phyloP scores from a whole-genome alignment of 2,888 invertebrate species.

The Lepidocyrtoides sp. region DNA sequence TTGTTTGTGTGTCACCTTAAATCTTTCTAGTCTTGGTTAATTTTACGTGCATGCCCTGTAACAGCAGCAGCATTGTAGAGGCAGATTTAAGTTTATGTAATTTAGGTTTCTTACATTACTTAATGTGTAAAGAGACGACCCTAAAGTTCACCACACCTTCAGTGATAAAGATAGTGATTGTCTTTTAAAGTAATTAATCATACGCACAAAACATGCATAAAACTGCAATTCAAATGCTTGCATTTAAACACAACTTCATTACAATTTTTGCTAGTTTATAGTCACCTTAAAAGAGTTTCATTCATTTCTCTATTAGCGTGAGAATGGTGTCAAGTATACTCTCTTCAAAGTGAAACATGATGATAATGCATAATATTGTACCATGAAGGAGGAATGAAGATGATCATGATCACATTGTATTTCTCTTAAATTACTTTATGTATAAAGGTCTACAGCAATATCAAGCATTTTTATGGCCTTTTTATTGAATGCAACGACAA shows the following conservation, averaged over 20 bases:
- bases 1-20: constrained; percentile 43
- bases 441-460: constrained; percentile 46
- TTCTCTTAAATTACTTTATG: constrained; percentile 29
- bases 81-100: not conserved
- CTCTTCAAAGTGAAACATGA: constrained; percentile 33
- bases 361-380: constrained; percentile 21
- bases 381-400: not conserved
- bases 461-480: constrained; percentile 15
- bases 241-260: not conserved
- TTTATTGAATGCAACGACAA: not conserved
- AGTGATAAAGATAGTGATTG: not conserved
- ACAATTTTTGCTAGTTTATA: constrained; percentile 29
- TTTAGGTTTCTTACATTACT: not conserved
- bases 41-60: too few species aligned
- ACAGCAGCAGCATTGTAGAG: constrained; percentile 1
- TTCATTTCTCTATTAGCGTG: constrained; percentile 64
- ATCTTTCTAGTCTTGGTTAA: too few species aligned
- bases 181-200: not conserved
- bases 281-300: constrained; percentile 43
- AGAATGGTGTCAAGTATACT: constrained; percentile 78
- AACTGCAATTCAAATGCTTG: not conserved
- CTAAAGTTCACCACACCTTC: constrained; percentile 13
- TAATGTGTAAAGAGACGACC: not conserved
- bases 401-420: constrained; percentile 25
- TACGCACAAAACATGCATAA: not conserved